Evolutionary conservation across 2,113 vertebrate species (phyloP).

Genomic region (Sapayoa aenigma): DNA sequence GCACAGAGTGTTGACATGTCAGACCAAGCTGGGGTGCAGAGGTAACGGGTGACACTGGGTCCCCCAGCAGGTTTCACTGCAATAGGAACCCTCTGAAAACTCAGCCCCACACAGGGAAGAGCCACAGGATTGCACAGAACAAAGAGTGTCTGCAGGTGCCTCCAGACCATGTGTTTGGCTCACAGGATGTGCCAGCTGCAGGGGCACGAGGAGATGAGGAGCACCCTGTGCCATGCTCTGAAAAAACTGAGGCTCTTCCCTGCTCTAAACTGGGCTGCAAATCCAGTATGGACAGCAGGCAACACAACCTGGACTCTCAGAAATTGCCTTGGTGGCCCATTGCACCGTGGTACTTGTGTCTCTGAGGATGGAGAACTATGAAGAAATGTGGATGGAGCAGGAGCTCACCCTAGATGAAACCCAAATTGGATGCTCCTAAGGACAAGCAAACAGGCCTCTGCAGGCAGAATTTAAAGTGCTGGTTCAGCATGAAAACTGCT

Average conservation of each 20-base stretch:
- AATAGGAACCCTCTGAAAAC: background rate
- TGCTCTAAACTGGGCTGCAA: background rate
- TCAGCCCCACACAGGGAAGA: background rate
- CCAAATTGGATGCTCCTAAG: background rate
- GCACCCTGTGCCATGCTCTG: background rate
- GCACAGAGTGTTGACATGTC: background rate
- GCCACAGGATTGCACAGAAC: background rate
- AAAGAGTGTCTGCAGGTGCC: background rate
- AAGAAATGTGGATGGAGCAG: background rate
- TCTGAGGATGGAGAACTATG: background rate
- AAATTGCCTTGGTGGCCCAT: background rate
- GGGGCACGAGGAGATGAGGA: background rate
- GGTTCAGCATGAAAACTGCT: background rate
- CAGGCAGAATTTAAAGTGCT: background rate
- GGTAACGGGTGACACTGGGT: background rate
- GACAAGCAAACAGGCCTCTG: background rate
- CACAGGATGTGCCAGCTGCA: background rate
- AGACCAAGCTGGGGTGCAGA: background rate
- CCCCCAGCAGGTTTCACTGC: background rate
- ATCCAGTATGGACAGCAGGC: background rate
- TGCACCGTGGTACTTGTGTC: rapidly evolving
- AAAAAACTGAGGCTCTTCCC: background rate
- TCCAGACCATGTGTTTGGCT: rapidly evolving
- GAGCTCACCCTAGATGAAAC: background rate
- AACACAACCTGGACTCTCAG: background rate